Conservation (phyloP, 2,113 vertebrate species). For the Gymnogyps californianus region DNA sequence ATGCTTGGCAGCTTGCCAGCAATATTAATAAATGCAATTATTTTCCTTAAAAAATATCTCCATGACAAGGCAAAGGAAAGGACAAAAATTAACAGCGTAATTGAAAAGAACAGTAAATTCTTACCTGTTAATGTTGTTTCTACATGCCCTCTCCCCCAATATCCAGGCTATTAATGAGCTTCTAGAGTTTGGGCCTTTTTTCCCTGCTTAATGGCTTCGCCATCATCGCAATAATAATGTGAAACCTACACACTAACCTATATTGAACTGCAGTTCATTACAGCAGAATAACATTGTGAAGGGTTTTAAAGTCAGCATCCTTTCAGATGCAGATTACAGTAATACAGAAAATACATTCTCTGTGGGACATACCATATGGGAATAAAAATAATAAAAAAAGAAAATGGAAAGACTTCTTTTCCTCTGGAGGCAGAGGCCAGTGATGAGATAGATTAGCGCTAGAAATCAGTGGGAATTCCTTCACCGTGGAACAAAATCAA, state of each 20-base stretch:
- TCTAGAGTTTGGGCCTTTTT: not conserved
- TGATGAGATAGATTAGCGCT: not conserved
- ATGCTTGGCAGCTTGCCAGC: not conserved
- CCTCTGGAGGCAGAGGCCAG: not conserved
- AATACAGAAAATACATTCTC: not conserved
- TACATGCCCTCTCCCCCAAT: not conserved
- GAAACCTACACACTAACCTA: not conserved
- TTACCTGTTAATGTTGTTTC: not conserved
- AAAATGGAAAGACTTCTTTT: not conserved
- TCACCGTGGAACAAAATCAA: not conserved
- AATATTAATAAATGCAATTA: slow-evolving; percentile 1
- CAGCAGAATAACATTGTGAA: not conserved
- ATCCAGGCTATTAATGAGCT: not conserved
- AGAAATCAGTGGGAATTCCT: not conserved
- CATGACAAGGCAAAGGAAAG: not conserved
- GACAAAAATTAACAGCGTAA: not conserved
- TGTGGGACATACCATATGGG: not conserved
- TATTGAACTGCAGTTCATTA: slow-evolving; percentile 8
- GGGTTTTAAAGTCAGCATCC: not conserved
- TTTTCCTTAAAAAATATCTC: not conserved
- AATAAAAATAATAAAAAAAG: not conserved
- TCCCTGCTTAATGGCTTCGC: not conserved
- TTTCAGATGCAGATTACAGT: not conserved
- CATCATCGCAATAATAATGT: not conserved
- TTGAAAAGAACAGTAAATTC: not conserved